phyloP scores from a whole-genome alignment of 2,888 invertebrate genomes.

The Eupsilia transversa region DNA sequence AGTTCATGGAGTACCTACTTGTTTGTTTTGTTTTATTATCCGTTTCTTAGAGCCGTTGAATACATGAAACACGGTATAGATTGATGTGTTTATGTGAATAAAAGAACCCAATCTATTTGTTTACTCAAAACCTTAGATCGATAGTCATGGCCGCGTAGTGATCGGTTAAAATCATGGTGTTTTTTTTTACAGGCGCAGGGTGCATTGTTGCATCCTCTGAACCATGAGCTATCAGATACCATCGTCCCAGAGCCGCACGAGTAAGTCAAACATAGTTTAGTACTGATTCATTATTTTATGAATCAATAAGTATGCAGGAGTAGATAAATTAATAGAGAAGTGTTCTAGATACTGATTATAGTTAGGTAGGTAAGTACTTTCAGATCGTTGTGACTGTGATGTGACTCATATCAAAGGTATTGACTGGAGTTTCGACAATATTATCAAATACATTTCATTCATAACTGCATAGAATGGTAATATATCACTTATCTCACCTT shows the following conservation, averaged over 20 bases:
- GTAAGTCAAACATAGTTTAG: conserved; percentile 90
- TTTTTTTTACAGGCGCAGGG: conserved; percentile 91
- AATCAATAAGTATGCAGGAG: conserved; percentile 27
- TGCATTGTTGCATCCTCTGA: conserved; percentile 91
- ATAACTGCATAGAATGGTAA: neutral
- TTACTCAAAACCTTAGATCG: conserved; percentile 69
- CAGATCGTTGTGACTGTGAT: conserved; percentile 54
- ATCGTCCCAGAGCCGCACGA: conserved; percentile 94
- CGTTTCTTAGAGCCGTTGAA: conserved; percentile 71
- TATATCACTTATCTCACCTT: conserved; percentile 13
- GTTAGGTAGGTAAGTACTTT: conserved; percentile 49
- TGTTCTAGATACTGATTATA: conserved; percentile 55
- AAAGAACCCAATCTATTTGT: conserved; percentile 43
- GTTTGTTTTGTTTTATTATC: conserved; percentile 86
- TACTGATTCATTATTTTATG: neutral
- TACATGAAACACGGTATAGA: conserved; percentile 70
- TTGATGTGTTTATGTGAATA: conserved; percentile 72
- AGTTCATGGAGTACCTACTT: conserved; percentile 83
- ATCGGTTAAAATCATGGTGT: conserved; percentile 72
- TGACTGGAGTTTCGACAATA: conserved; percentile 53
- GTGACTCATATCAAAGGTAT: conserved; percentile 79
- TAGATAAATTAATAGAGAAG: conserved; percentile 32
- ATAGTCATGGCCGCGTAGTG: conserved; percentile 76
- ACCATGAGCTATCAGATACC: conserved; percentile 97
- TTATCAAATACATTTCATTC: conserved; percentile 46